phyloP scores from a whole-genome alignment of 2,113 vertebrate species.

The Camelus dromedarius region DNA sequence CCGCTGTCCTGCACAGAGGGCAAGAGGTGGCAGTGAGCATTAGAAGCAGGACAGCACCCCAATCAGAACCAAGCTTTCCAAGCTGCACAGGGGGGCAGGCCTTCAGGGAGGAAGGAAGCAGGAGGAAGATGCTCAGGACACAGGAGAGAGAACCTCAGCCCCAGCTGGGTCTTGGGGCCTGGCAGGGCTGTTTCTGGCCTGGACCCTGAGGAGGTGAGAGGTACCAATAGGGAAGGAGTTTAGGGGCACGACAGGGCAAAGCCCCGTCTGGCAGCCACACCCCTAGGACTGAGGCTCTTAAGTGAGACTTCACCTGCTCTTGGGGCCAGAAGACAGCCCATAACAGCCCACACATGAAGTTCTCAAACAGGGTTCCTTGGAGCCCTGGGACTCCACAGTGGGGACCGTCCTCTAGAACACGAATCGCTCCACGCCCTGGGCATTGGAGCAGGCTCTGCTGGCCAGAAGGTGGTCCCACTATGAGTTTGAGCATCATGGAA shows the following conservation, averaged over 20 bases:
- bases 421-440: rapidly evolving
- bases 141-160: background rate
- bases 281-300: rapidly evolving
- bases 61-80: background rate
- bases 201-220: background rate
- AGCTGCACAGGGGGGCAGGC: no score
- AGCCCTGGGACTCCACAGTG: background rate
- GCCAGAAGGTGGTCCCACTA: background rate
- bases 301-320: no score
- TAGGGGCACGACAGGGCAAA: no score
- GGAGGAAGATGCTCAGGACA: background rate
- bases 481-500: background rate
- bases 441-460: background rate
- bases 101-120: background rate
- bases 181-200: background rate
- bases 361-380: background rate
- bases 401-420: rapidly evolving
- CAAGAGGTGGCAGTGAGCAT: background rate
- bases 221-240: no score
- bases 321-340: background rate
- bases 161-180: rapidly evolving
- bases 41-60: background rate
- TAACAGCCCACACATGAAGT: background rate
- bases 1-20: rapidly evolving
- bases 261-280: no score